Percentiles rank a stretch among this genome's conserved stretches.
phyloP scores from a whole-genome alignment of 2,888 invertebrate species.

The Branchellion lobata region DNA sequence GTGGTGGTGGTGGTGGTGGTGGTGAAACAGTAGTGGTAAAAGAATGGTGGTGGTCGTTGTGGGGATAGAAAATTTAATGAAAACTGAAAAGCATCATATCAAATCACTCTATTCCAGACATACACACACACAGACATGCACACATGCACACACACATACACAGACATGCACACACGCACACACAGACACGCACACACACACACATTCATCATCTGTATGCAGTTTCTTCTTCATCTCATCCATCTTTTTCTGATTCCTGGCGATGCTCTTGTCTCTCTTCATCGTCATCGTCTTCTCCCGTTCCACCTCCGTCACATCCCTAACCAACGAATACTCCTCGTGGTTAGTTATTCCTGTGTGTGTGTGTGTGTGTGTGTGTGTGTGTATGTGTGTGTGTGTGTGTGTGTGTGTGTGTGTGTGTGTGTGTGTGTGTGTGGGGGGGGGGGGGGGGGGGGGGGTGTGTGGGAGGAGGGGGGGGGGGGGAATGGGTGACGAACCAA shows the following conservation, averaged over 20 bases:
- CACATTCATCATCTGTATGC: slow-evolving; percentile 96
- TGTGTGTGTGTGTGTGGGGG: not conserved
- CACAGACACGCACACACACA: too few relatives aligned
- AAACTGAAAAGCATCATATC: too few relatives aligned
- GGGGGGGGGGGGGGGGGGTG: too few relatives aligned
- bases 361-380: slow-evolving; percentile 6
- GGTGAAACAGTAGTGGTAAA: too few relatives aligned
- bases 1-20: slow-evolving; percentile 5
- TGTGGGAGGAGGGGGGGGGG: too few relatives aligned
- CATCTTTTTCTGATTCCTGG: slow-evolving; percentile 75
- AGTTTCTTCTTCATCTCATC: slow-evolving; percentile 92
- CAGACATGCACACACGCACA: too few relatives aligned
- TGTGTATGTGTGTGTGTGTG: not conserved
- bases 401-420: slow-evolving; percentile 4
- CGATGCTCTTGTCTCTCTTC: slow-evolving; percentile 63
- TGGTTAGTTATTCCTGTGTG: slow-evolving; percentile 74
- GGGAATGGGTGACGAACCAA: slow-evolving; percentile 68
- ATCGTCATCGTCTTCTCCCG: slow-evolving; percentile 75
- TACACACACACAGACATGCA: too few relatives aligned
- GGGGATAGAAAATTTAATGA: too few relatives aligned
- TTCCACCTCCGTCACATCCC: slow-evolving; percentile 75
- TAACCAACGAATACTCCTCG: slow-evolving; percentile 92
- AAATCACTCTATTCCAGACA: too few relatives aligned
- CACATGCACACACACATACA: too few relatives aligned
- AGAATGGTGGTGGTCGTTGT: too few relatives aligned